phyloP scores from a whole-genome alignment of 2,797 vertebrate genomes.

The Urocyon cinereoargenteus region DNA sequence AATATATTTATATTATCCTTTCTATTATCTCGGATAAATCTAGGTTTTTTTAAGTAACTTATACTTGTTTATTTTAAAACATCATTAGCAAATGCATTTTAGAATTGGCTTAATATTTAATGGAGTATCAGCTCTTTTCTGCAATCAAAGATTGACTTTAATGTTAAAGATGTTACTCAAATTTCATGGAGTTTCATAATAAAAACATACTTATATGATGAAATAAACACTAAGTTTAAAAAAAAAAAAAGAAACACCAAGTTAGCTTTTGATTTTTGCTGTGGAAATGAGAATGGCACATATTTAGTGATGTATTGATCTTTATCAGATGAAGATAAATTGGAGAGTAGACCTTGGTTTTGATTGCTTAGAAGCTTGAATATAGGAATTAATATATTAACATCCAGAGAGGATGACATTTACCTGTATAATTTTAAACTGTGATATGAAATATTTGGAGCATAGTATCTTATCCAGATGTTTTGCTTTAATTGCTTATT shows the following conservation, averaged over 20 bases:
- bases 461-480: slow-evolving; percentile 23
- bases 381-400: slow-evolving; percentile 14
- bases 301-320: not conserved
- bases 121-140: not conserved
- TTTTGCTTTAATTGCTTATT: slow-evolving; percentile 13
- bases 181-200: not conserved
- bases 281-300: not conserved
- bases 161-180: not conserved
- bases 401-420: not conserved
- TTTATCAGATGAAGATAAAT: not conserved
- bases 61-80: not conserved
- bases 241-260: not conserved
- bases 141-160: not conserved
- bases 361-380: not conserved
- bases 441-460: not conserved
- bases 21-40: not conserved
- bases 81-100: not conserved
- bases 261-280: slow-evolving; percentile 45
- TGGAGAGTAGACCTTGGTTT: not conserved
- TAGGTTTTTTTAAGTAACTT: slow-evolving; percentile 5
- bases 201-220: not conserved
- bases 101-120: not conserved
- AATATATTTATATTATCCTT: not conserved
- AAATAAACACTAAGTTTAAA: not conserved
- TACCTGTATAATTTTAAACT: not conserved